Evolutionary conservation across 1,140 invertebrate genomes (phyloP).

Genomic region (Micrasema longulum): DNA sequence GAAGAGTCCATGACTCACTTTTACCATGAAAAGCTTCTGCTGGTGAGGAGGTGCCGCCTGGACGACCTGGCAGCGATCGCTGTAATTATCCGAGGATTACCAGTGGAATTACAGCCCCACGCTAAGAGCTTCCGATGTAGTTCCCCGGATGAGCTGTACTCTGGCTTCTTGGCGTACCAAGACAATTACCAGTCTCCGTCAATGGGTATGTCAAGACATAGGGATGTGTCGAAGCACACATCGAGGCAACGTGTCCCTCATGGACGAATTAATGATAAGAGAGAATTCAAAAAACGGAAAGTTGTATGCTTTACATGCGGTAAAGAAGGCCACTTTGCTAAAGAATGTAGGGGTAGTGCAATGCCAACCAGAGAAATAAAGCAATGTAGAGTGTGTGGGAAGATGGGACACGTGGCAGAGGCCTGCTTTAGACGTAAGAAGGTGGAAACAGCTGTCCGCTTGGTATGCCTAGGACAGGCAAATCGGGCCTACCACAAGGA

Average conservation of each 20-base stretch:
- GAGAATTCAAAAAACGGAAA: not conserved
- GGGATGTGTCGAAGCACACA: too few species aligned
- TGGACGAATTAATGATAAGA: too few species aligned
- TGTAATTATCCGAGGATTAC: not conserved
- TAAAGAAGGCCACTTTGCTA: not conserved
- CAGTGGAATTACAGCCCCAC: not conserved
- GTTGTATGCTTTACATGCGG: not conserved
- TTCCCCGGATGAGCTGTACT: not conserved
- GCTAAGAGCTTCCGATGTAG: not conserved
- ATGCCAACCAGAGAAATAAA: not conserved
- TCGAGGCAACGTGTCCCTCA: too few species aligned
- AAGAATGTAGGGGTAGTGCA: too few species aligned
- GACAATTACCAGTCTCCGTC: not conserved
- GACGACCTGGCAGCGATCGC: constrained; percentile 1
- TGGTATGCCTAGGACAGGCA: not conserved
- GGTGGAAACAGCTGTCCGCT: not conserved
- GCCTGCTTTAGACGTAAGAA: not conserved
- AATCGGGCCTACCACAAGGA: not conserved
- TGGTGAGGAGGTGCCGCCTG: not conserved
- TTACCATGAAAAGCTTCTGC: not conserved
- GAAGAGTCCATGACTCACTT: constrained; percentile 19
- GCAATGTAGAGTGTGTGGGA: not conserved
- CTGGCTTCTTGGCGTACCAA: not conserved
- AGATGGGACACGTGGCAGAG: not conserved
- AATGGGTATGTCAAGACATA: not conserved